A percentile compares a stretch with the other conserved stretches of the same genome.
Evolutionary conservation across 2,888 invertebrate genomes (phyloP).

Genomic region (Drosophila tripunctata): DNA sequence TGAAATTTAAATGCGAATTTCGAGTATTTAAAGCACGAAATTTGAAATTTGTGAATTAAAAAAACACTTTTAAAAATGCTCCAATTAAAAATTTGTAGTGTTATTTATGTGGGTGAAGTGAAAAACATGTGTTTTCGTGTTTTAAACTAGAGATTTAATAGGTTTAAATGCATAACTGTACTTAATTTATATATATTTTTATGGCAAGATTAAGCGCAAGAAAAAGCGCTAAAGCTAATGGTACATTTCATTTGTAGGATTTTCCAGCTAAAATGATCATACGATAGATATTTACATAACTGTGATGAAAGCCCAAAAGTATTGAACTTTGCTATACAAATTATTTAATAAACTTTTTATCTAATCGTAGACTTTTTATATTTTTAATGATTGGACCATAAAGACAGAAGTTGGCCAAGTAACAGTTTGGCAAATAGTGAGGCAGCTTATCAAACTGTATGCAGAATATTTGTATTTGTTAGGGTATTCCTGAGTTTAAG

Average conservation of each 20-base stretch:
- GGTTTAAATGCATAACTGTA: too few species aligned
- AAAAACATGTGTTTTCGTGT: neutral
- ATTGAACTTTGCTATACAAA: conserved; percentile 4
- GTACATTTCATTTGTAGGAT: too few species aligned
- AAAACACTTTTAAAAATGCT: too few species aligned
- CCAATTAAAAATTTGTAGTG: neutral
- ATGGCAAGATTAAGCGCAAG: too few species aligned
- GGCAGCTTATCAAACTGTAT: neutral
- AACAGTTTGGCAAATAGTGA: neutral
- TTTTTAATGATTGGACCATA: neutral
- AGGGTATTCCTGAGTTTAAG: neutral
- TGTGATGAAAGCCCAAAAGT: neutral
- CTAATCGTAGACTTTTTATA: neutral
- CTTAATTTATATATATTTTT: too few species aligned
- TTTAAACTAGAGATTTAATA: too few species aligned
- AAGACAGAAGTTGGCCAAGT: conserved; percentile 8
- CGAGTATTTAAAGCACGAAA: neutral
- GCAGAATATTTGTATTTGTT: neutral
- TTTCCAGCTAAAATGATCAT: neutral
- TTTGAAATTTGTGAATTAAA: neutral
- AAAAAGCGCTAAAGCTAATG: too few species aligned
- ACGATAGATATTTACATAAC: neutral
- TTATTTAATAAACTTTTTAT: conserved; percentile 2
- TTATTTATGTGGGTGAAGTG: too few species aligned
- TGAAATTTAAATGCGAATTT: neutral